These are phyloP conservation scores for Psittacula echo DNA, from an alignment of 2,797 vertebrate species.

Conservation along the genomic window DNA sequence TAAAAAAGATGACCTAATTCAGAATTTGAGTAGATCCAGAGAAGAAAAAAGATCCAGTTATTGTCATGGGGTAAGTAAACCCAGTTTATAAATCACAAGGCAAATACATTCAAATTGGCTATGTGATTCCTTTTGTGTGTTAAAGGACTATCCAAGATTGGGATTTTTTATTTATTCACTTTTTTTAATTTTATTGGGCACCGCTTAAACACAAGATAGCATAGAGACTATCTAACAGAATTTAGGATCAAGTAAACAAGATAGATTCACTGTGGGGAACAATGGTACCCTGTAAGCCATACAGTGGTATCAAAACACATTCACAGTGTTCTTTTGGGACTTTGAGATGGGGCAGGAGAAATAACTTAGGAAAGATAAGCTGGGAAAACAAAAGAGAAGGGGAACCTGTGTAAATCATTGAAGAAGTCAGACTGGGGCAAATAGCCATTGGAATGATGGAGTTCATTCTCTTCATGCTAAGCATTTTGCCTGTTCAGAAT, in stretches of 20 bases:
- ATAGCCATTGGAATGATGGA: not conserved
- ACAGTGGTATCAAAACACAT: not conserved
- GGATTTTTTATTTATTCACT: not conserved
- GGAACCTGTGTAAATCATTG: not conserved
- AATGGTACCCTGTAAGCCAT: not conserved
- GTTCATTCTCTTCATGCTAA: not conserved
- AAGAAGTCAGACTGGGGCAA: not conserved
- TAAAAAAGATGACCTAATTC: not conserved
- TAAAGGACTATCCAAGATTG: not conserved
- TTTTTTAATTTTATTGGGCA: not conserved
- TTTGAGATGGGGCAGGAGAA: not conserved
- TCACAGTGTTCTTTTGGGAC: not conserved
- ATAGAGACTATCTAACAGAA: not conserved
- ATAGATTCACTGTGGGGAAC: not conserved
- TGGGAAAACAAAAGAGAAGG: not conserved
- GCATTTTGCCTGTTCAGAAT: not conserved
- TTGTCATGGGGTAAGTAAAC: constrained; percentile 23
- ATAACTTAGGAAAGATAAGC: not conserved
- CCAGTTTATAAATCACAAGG: not conserved
- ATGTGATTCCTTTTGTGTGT: not conserved
- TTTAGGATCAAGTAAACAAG: not conserved
- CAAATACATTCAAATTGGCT: not conserved
- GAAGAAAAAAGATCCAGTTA: not conserved
- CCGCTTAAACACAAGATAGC: not conserved
- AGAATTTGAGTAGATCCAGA: not conserved